Percentiles rank a stretch among this genome's conserved stretches.
These are phyloP conservation scores for Triplophysa tibetana DNA, from an alignment of 2,113 vertebrate species.

Conservation along the genomic window DNA sequence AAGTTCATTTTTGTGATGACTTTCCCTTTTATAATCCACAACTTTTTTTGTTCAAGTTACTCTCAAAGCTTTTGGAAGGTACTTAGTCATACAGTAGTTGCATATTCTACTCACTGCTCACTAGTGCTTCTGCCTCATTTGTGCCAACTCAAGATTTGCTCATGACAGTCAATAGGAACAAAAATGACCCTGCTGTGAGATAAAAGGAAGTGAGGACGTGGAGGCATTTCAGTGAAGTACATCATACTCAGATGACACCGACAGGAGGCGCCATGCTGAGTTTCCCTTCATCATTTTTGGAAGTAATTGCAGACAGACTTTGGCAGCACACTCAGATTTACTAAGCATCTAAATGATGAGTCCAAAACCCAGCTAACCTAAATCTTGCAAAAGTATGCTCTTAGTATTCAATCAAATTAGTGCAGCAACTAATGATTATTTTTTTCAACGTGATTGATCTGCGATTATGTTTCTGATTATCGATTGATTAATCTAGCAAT, in stretches of 20 bases:
- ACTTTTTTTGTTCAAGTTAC: not conserved
- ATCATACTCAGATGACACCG: constrained; percentile 16
- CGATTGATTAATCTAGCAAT: too few relatives aligned
- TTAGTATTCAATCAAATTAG: too few relatives aligned
- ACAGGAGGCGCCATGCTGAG: constrained; percentile 26
- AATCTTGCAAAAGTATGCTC: too few relatives aligned
- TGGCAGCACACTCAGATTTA: not conserved
- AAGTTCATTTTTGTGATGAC: too few relatives aligned
- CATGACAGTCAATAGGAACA: not conserved
- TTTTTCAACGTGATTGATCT: too few relatives aligned
- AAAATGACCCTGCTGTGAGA: not conserved
- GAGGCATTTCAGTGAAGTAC: not conserved
- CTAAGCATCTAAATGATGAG: not conserved
- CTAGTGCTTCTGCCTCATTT: not conserved
- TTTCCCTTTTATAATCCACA: not conserved
- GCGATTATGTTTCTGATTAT: too few relatives aligned
- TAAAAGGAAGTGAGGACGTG: not conserved
- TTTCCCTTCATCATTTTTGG: constrained; percentile 32
- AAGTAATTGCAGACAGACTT: constrained; percentile 11
- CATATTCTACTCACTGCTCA: not conserved
- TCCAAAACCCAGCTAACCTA: too few relatives aligned
- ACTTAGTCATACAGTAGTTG: not conserved
- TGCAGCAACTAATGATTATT: too few relatives aligned
- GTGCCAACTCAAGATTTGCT: not conserved
- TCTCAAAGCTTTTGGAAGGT: not conserved